Evolutionary conservation across 1,140 invertebrate species (phyloP).

Genomic region (Ruditapes philippinarum): DNA sequence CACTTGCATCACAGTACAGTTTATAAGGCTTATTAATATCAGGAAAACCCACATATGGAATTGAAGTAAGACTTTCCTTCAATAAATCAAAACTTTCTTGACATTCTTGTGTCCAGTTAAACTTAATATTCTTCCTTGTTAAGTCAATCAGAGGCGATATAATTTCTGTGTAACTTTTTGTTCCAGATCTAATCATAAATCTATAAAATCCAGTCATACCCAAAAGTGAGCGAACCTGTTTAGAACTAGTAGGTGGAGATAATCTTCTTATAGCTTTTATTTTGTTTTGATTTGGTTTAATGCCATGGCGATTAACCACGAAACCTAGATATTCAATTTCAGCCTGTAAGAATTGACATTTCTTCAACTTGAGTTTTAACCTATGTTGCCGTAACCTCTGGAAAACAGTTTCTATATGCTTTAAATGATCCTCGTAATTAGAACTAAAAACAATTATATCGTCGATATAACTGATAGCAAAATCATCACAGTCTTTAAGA

Average conservation of each 20-base stretch:
- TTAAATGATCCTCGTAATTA: conserved; percentile 85
- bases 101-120: conserved; percentile 37
- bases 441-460: conserved; percentile 72
- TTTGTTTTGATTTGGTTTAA: conserved; percentile 29
- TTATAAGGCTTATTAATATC: conserved; percentile 43
- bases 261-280: not conserved
- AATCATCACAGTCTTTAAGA: too few species aligned
- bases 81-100: conserved; percentile 57
- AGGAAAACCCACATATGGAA: conserved; percentile 47
- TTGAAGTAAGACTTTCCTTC: conserved; percentile 35
- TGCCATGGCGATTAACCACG: conserved; percentile 55
- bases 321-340: conserved; percentile 69
- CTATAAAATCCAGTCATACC: not conserved
- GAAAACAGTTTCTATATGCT: conserved; percentile 73
- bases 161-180: conserved; percentile 68
- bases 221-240: not conserved
- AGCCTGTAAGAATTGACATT: conserved; percentile 67
- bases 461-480: too few species aligned
- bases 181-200: conserved; percentile 65
- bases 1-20: conserved; percentile 58
- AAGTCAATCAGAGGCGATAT: conserved; percentile 45
- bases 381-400: not conserved
- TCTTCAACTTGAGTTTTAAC: conserved; percentile 85
- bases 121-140: conserved; percentile 54
- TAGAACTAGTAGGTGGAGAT: not conserved